Evolutionary conservation across 2,888 invertebrate genomes (phyloP).

Genomic region (Conus canariensis): DNA sequence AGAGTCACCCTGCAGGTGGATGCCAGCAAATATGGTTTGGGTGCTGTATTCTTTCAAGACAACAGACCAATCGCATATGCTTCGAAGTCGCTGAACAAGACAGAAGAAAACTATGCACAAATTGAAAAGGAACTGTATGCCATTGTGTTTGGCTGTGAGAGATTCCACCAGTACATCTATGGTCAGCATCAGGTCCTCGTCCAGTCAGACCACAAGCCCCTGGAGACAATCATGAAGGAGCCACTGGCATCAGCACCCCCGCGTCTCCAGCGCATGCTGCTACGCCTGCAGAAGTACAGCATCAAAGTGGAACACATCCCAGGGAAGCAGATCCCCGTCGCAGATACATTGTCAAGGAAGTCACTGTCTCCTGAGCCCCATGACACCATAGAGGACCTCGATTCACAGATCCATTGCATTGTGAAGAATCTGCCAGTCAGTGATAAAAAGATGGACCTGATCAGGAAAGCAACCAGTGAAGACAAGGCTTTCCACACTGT

Average conservation of each 20-base stretch:
- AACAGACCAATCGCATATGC: slow-evolving; percentile 42
- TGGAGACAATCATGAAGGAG: slow-evolving; percentile 29
- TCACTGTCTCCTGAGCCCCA: neutral
- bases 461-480: neutral
- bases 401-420: neutral
- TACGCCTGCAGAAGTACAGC: slow-evolving; percentile 26
- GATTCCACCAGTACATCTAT: slow-evolving; percentile 38
- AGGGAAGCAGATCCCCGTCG: slow-evolving; percentile 10
- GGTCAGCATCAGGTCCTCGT: neutral
- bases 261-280: slow-evolving; percentile 31
- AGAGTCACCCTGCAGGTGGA: too few relatives aligned
- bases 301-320: slow-evolving; percentile 12
- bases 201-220: slow-evolving; percentile 44
- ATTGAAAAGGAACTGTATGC: slow-evolving; percentile 22
- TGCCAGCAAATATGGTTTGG: neutral
- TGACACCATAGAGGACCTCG: neutral
- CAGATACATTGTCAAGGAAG: slow-evolving; percentile 10
- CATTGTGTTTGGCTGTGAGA: neutral
- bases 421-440: slow-evolving; percentile 1
- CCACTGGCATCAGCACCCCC: slow-evolving; percentile 34
- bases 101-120: neutral
- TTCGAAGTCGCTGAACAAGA: slow-evolving; percentile 35
- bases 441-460: neutral
- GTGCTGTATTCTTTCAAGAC: slow-evolving; percentile 10
- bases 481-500: neutral